Conservation (phyloP, 2,797 vertebrate species). For the Myotis pilosus region DNA sequence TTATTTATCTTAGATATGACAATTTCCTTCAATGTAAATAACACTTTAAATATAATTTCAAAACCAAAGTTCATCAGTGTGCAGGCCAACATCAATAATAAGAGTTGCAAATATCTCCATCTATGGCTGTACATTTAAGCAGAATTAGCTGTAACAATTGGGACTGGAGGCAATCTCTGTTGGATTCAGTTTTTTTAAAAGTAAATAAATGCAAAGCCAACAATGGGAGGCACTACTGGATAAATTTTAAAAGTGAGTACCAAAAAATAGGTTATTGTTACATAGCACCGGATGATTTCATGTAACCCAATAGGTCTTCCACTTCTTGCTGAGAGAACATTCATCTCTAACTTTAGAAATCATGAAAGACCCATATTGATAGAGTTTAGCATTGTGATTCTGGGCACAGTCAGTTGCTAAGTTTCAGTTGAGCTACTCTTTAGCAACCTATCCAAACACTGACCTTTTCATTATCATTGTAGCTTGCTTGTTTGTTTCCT, state of each 20-base stretch:
- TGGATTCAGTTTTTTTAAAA: slow-evolving; percentile 50
- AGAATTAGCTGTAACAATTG: slow-evolving; percentile 24
- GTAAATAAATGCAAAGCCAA: slow-evolving; percentile 63
- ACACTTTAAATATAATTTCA: neutral
- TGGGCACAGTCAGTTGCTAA: slow-evolving; percentile 62
- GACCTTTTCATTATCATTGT: slow-evolving; percentile 72
- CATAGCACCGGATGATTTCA: slow-evolving; percentile 17
- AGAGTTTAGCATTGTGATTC: slow-evolving; percentile 74
- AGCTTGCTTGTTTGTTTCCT: neutral
- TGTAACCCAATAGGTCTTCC: neutral
- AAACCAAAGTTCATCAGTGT: slow-evolving; percentile 23
- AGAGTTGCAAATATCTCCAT: neutral
- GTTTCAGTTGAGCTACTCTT: slow-evolving; percentile 53
- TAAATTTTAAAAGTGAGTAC: neutral
- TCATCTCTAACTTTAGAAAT: slow-evolving; percentile 62
- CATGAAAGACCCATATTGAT: slow-evolving; percentile 27
- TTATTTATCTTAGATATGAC: neutral
- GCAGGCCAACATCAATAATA: neutral
- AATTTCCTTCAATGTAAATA: neutral
- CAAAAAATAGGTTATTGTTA: slow-evolving; percentile 54
- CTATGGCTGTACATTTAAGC: neutral
- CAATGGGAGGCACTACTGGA: slow-evolving; percentile 25
- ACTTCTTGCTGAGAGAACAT: slow-evolving; percentile 59
- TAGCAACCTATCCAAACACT: slow-evolving; percentile 73
- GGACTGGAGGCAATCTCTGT: neutral